Evolutionary conservation across 2,888 invertebrate genomes (phyloP), one percentile per base, ranked within the genome.

Genomic region (Dorcus hopei): DNA sequence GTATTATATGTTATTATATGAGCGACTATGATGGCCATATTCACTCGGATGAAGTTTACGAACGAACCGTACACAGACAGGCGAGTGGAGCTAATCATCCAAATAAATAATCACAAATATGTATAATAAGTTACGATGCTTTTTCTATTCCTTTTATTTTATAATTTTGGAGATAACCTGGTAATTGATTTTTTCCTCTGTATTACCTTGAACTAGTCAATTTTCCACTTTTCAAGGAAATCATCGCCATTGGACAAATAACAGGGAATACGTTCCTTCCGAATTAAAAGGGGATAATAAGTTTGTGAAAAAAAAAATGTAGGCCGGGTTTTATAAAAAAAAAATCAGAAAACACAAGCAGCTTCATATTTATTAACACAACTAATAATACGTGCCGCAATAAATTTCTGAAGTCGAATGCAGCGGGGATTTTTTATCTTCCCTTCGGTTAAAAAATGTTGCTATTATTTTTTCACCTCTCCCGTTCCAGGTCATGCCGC

Each of bases 381-480:
- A 38, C 14, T 45, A 38, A 19, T 38, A 33, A 38, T 42, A 38
- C 52, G 26, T 52, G 47, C 14, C 33, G 38, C 41, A 49, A 55
- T 57, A 57, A 57, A 52, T 57, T 57, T 52, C 47, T 45, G 16
- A 39, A 52, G 52, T 57, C 52, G 52, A 40, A 40, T 16, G 52
- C 26, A 33, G 40, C 11, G 49, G 54, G 50, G 58, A 54, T 54
- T 54, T 33, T 64, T 67, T 69, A 69, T 69, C 69, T 69, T 66
- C 65, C 67, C 67, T 64, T 64, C 65, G 61, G 55, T 61, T 62
- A 66, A 68, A 66, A 68, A 70, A 70, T 68, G 66, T 61, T 59
- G 67, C 68, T 67, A 67, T 67, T 70, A 71, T 70, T 71, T 73
- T 70, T 70, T 68, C 70, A 71, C 70, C 67, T 68, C 66, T 48